Evolutionary conservation across 2,113 vertebrate genomes (phyloP), one percentile per base, ranked within the genome.

Genomic region (Apodemus sylvaticus): DNA sequence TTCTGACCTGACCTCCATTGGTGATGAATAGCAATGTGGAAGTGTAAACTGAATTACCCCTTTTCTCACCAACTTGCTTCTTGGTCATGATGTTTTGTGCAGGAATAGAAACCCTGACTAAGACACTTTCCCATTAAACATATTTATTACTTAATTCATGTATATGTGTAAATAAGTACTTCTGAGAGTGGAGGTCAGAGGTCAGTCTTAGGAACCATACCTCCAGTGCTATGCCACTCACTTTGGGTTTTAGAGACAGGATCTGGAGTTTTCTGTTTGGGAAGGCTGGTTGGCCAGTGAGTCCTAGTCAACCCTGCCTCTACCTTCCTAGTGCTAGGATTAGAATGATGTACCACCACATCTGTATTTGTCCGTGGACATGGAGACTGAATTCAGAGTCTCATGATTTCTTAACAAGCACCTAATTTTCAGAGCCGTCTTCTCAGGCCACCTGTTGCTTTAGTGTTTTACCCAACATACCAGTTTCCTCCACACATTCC

Each of bases 111-210:
- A n/a, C n/a, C n/a, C n/a, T n/a, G n/a, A n/a, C n/a, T n/a, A n/a
- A n/a, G n/a, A n/a, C n/a, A n/a, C n/a, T n/a, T 95, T 95, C 79
- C 89, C 94, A 31, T 86, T 89, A 78, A 89, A 39, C 86, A 90
- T 95, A 12, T 24, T 60, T 39, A 39, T 82, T 81, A 55, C 34
- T 55, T 82, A 60, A n/a, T 60, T 82, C 3, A 3, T 26, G 11
- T 29, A 42, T 42, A 73, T 73, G 68, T 24, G 11, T 82, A 36
- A 26, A 58, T 60, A 10, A 36, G 36, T 26, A 8, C 36, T 83
- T 17, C 55, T 62, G 81, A 42, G 7, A 31, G 4, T 62, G 81
- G 81, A 62, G 13, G n/a, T 62, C n/a, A 83, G n/a, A 83, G 24
- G 81, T 45, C 81, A 83, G 7, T 62, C 24, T 42, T 64, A 62